Evolutionary conservation across 2,113 vertebrate species (phyloP).

Genomic region (Peromyscus polionotus): DNA sequence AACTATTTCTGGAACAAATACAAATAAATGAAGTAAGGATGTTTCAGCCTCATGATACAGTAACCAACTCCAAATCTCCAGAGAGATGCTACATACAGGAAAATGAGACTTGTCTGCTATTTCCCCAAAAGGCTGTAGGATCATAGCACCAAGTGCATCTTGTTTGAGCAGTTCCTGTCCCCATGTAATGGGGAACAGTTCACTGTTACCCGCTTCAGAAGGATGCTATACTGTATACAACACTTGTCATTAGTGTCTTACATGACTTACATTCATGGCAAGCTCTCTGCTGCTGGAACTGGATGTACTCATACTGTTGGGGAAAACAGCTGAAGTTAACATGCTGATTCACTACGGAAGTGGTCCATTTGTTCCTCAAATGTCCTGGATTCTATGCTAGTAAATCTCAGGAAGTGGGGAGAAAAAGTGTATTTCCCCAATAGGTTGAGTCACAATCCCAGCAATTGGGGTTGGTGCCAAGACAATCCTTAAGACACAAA

Average conservation of each 20-base stretch:
- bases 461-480: not conserved
- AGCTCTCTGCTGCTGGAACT: not conserved
- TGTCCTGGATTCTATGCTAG: not conserved
- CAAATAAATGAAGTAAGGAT: not conserved
- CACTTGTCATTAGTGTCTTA: not conserved
- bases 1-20: slow-evolving; percentile 60
- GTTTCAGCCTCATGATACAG: not conserved
- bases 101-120: not conserved
- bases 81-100: not conserved
- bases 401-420: not conserved
- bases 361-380: not conserved
- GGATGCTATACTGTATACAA: not conserved
- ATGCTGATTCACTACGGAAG: not conserved
- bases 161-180: not conserved
- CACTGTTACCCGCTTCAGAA: not conserved
- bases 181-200: not conserved
- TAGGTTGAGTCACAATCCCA: not conserved
- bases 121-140: not conserved
- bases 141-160: not conserved
- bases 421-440: not conserved
- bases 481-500: not conserved
- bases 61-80: not conserved
- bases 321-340: not conserved
- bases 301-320: not conserved
- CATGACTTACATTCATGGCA: not conserved